Evolutionary conservation across 1,140 invertebrate genomes (phyloP).

Genomic region (Drosophila asahinai): DNA sequence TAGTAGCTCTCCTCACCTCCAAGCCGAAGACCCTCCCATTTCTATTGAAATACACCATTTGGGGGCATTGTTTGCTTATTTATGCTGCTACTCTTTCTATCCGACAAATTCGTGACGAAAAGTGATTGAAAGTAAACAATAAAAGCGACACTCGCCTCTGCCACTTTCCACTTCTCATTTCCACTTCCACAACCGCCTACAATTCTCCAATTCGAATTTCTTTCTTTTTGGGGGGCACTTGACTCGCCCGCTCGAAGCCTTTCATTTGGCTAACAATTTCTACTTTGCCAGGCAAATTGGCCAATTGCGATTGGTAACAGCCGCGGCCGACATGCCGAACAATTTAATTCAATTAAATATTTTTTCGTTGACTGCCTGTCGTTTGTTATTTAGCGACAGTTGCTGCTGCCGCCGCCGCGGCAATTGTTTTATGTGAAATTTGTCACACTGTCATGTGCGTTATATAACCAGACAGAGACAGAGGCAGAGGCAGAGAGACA

Average conservation of each 20-base stretch:
- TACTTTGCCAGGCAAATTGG: constrained; percentile 78
- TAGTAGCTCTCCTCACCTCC: neutral
- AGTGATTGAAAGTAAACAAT: constrained; percentile 85
- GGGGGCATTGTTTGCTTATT: constrained; percentile 60
- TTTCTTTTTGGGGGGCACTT: constrained; percentile 32
- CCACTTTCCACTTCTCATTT: constrained; percentile 72
- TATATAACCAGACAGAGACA: constrained; percentile 36
- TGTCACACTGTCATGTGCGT: constrained; percentile 81
- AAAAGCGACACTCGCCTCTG: constrained; percentile 75
- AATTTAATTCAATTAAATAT: constrained; percentile 85
- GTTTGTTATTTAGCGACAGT: constrained; percentile 83
- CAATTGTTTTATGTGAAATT: constrained; percentile 83
- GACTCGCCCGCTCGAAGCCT: constrained; percentile 32
- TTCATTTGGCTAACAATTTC: constrained; percentile 80
- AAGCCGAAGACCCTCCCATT: constrained; percentile 28
- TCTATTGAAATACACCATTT: constrained; percentile 15
- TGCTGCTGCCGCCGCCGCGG: constrained; percentile 38
- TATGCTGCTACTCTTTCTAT: constrained; percentile 51
- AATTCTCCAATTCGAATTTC: constrained; percentile 18
- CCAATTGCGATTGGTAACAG: constrained; percentile 84
- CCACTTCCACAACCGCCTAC: constrained; percentile 9
- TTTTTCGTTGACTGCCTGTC: constrained; percentile 80
- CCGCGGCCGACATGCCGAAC: constrained; percentile 68
- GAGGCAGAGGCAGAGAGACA: neutral
- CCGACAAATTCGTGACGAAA: constrained; percentile 83